phyloP scores from a whole-genome alignment of 2,888 invertebrate genomes.

The Nomada goodeniana region DNA sequence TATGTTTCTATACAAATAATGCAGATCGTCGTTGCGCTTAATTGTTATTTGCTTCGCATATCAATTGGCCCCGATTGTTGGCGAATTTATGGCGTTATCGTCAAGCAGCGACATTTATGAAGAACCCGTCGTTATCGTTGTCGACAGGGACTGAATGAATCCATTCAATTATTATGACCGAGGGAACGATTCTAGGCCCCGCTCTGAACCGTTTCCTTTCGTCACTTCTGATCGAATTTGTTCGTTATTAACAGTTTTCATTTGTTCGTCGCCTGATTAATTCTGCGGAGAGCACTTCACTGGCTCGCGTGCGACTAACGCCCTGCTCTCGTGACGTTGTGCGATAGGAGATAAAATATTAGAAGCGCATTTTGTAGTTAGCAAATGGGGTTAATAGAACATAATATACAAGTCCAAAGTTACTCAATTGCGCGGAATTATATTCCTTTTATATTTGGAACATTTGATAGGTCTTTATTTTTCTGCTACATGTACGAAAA shows the following conservation, averaged over 20 bases:
- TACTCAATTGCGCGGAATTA: too few relatives aligned
- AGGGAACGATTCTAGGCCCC: not conserved
- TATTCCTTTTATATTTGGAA: too few relatives aligned
- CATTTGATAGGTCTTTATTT: too few relatives aligned
- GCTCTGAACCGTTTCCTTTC: not conserved
- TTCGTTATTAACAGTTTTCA: slow-evolving; percentile 10
- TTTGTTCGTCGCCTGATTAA: not conserved
- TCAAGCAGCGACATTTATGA: not conserved
- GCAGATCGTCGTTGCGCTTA: slow-evolving; percentile 8
- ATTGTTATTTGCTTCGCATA: slow-evolving; percentile 10
- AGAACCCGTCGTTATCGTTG: not conserved
- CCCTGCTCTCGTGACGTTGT: not conserved
- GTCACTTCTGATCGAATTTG: not conserved
- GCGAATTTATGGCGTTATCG: slow-evolving; percentile 6
- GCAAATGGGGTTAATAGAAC: too few relatives aligned
- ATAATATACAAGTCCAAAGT: too few relatives aligned
- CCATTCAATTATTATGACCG: not conserved
- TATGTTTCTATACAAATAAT: not conserved
- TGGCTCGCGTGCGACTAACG: not conserved
- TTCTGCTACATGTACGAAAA: too few relatives aligned
- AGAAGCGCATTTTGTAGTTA: too few relatives aligned
- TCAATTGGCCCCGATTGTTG: not conserved
- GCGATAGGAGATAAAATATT: not conserved
- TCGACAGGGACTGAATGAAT: not conserved
- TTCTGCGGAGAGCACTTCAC: slow-evolving; percentile 5